phyloP scores from a whole-genome alignment of 2,888 invertebrate genomes.

The Lasioglossum zephyrum region DNA sequence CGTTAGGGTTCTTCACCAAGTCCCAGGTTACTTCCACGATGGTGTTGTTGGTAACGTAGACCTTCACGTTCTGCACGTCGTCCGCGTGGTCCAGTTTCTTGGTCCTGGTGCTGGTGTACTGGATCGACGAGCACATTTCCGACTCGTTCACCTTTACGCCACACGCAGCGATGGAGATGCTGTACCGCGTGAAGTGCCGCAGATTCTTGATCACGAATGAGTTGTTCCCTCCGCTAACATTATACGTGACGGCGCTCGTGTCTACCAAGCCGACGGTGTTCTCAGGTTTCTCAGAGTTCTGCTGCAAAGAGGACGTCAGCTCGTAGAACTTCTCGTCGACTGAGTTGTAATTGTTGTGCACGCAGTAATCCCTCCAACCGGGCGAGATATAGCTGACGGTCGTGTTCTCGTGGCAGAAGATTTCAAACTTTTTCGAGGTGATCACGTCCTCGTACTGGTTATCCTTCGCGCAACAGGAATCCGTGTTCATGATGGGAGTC shows the following conservation, averaged over 20 bases:
- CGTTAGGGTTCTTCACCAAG: conserved; percentile 88
- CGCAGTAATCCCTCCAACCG: conserved; percentile 74
- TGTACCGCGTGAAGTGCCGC: conserved; percentile 87
- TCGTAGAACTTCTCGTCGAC: conserved; percentile 58
- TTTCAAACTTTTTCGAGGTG: conserved; percentile 71
- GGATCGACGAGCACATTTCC: conserved; percentile 77
- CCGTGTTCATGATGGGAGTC: conserved; percentile 37
- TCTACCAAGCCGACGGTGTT: conserved; percentile 1
- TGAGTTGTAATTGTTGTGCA: conserved; percentile 66
- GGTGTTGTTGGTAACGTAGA: conserved; percentile 75
- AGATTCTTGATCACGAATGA: conserved; percentile 82
- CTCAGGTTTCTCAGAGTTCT: neutral
- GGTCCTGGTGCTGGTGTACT: conserved; percentile 84
- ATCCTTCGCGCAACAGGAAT: conserved; percentile 71
- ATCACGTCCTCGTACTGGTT: neutral
- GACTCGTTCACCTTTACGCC: conserved; percentile 74
- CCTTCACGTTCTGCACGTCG: conserved; percentile 76
- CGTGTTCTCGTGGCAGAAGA: conserved; percentile 74
- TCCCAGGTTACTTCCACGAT: conserved; percentile 85
- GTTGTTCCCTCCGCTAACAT: conserved; percentile 67
- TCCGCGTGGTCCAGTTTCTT: conserved; percentile 82
- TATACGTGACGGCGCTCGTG: conserved; percentile 66
- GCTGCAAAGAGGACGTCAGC: conserved; percentile 24
- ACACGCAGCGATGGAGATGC: conserved; percentile 87
- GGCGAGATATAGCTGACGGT: conserved; percentile 69